Evolutionary conservation across 2,797 vertebrate genomes (phyloP).

Genomic region (Propithecus deckenii): DNA sequence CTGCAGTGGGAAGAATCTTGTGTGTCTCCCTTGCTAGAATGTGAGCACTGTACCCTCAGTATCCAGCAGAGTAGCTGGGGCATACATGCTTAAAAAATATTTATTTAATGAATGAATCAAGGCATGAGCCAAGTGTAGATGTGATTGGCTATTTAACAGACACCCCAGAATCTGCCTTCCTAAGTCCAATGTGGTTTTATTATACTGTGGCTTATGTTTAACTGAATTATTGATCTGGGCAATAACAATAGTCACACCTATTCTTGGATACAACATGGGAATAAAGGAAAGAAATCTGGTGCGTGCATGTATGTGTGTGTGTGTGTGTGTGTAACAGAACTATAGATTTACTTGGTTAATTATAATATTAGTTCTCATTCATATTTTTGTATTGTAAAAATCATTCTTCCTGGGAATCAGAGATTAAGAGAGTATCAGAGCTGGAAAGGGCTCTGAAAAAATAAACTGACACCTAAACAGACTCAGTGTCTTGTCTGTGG

Average conservation of each 20-base stretch:
- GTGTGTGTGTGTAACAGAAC: neutral
- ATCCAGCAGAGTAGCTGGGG: neutral
- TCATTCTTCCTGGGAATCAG: slow-evolving; percentile 5
- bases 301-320: neutral
- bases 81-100: neutral
- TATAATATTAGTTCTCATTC: neutral
- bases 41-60: neutral
- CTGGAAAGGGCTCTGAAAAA: neutral
- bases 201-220: neutral
- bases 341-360: neutral
- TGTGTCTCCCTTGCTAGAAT: neutral
- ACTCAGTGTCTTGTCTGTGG: neutral
- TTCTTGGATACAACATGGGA: neutral
- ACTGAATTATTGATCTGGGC: neutral
- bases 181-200: neutral
- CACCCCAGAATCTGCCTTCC: neutral
- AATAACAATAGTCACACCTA: neutral
- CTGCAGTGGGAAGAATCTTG: neutral
- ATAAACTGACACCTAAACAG: neutral
- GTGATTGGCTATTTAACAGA: neutral
- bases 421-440: neutral
- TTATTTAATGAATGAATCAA: neutral
- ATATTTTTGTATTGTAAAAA: neutral
- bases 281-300: neutral
- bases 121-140: neutral